Percentiles rank a stretch among this genome's conserved stretches.
phyloP scores from a whole-genome alignment of 2,797 vertebrate genomes.

The Premnoplex brunnescens region DNA sequence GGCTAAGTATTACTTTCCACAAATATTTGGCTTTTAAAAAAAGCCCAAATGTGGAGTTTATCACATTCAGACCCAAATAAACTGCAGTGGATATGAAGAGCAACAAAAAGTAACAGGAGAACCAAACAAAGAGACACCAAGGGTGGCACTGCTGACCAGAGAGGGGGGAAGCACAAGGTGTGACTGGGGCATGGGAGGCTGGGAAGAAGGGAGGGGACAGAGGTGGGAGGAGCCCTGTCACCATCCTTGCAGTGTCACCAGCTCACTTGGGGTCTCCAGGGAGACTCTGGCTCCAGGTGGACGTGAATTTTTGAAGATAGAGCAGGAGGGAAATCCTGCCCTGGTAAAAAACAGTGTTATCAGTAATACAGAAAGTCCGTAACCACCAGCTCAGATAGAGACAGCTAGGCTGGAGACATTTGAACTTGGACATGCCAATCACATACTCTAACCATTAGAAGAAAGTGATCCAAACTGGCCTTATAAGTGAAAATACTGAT shows the following conservation, averaged over 20 bases:
- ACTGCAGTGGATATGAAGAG: neutral
- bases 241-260: neutral
- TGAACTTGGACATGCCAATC: neutral
- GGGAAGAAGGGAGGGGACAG: rapidly evolving
- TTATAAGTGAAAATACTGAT: neutral
- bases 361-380: neutral
- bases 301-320: neutral
- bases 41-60: constrained; percentile 33
- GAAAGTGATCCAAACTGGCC: neutral
- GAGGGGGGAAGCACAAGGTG: neutral
- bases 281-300: neutral
- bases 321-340: neutral
- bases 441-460: neutral
- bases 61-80: constrained; percentile 51
- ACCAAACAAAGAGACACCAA: neutral
- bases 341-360: neutral
- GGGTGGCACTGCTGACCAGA: rapidly evolving
- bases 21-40: constrained; percentile 42
- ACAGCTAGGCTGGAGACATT: neutral
- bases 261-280: neutral
- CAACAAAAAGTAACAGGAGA: constrained; percentile 8
- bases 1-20: constrained; percentile 50
- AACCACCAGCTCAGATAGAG: neutral
- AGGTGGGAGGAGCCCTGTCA: neutral
- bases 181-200: neutral